phyloP scores from a whole-genome alignment of 2,888 invertebrate genomes.

The Dolomedes plantarius region DNA sequence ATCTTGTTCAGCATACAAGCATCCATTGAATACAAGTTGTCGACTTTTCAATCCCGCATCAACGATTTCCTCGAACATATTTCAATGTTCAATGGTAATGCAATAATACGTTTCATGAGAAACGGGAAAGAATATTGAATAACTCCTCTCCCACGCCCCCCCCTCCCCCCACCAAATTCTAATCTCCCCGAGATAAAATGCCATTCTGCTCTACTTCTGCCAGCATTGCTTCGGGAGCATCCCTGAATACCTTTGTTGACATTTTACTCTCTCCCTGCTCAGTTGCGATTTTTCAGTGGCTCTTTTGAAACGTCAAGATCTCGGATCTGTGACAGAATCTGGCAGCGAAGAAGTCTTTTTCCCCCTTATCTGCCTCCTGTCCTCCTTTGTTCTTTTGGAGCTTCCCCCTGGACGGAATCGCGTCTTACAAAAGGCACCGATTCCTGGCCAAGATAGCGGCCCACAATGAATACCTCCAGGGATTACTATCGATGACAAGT shows the following conservation, averaged over 20 bases:
- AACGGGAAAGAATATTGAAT: not conserved
- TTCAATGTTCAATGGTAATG: no score
- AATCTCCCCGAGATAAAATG: not conserved
- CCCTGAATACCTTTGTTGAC: not conserved
- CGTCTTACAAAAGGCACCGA: not conserved
- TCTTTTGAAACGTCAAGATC: slow-evolving; percentile 10
- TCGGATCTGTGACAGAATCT: not conserved
- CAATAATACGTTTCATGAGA: no score
- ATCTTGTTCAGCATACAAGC: no score
- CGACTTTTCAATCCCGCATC: no score
- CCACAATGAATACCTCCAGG: not conserved
- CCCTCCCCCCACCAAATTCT: not conserved
- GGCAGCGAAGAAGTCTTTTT: not conserved
- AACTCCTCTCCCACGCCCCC: not conserved
- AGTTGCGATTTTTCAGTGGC: not conserved
- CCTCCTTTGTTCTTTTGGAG: not conserved
- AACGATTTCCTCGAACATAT: no score
- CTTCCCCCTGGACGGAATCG: not conserved
- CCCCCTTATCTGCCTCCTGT: not conserved
- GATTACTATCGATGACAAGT: slow-evolving; percentile 4
- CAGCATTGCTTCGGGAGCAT: not conserved
- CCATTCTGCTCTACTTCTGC: not conserved
- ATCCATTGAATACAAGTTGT: no score
- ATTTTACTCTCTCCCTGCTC: not conserved
- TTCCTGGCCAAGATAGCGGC: not conserved